Percentiles rank a stretch among this genome's conserved stretches.
Evolutionary conservation across 64 coral and sea anemone genomes (phyloP).

Genomic region (Hydrozoanthus tunicans): DNA sequence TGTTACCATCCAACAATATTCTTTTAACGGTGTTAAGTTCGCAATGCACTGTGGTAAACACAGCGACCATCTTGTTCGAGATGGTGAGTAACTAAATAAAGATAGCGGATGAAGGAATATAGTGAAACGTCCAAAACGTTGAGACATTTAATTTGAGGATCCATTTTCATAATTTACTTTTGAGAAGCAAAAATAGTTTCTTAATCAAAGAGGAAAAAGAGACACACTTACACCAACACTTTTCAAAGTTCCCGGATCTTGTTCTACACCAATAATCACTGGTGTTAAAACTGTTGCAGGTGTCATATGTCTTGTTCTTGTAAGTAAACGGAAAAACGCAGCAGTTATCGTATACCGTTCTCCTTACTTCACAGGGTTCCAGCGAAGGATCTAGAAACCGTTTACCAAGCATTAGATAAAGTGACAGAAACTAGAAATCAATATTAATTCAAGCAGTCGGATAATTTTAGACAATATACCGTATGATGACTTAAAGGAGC

Average conservation of each 20-base stretch:
- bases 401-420: too few relatives aligned
- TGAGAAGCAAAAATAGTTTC: not conserved
- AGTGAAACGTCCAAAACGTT: too few relatives aligned
- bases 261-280: not conserved
- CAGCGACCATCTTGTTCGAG: too few relatives aligned
- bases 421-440: too few relatives aligned
- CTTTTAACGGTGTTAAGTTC: too few relatives aligned
- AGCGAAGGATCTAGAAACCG: slow-evolving; percentile 6
- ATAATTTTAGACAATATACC: too few relatives aligned
- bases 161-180: not conserved
- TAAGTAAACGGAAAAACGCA: slow-evolving; percentile 32
- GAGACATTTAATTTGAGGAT: not conserved
- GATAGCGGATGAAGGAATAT: too few relatives aligned
- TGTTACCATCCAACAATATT: too few relatives aligned
- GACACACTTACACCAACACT: not conserved
- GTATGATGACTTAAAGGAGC: too few relatives aligned
- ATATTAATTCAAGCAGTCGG: too few relatives aligned
- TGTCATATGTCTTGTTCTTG: slow-evolving; percentile 34
- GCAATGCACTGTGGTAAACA: too few relatives aligned
- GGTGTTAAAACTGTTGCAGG: not conserved
- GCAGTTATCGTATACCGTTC: not conserved
- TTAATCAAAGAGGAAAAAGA: not conserved
- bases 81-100: too few relatives aligned
- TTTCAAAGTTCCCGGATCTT: not conserved
- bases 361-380: slow-evolving; percentile 2